A percentile compares a stretch with the other conserved stretches of the same genome.
phyloP scores from a whole-genome alignment of 1,140 invertebrate species.

The Dinothrombium tinctorium region DNA sequence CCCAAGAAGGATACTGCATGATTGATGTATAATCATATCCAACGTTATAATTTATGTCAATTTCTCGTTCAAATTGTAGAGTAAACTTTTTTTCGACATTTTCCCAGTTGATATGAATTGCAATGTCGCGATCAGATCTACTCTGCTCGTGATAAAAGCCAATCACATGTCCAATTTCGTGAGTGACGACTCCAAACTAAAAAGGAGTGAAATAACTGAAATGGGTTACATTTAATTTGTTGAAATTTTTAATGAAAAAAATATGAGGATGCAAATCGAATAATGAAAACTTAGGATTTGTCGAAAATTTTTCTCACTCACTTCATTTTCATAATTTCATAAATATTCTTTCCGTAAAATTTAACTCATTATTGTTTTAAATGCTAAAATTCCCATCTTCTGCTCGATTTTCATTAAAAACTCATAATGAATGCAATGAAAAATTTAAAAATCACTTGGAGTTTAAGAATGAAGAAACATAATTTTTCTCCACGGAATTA shows the following conservation, averaged over 20 bases:
- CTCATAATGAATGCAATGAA: too few relatives aligned
- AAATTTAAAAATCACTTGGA: too few relatives aligned
- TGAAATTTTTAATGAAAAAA: neutral
- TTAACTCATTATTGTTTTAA: too few relatives aligned
- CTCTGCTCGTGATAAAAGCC: conserved; percentile 24
- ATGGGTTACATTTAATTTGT: neutral
- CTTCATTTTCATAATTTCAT: too few relatives aligned
- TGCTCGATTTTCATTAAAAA: too few relatives aligned
- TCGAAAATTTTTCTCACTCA: too few relatives aligned
- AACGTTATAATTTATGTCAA: conserved; percentile 12
- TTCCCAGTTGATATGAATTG: conserved; percentile 20
- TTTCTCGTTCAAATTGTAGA: conserved; percentile 12
- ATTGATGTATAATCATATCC: conserved; percentile 14
- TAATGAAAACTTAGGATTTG: too few relatives aligned
- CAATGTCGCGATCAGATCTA: conserved; percentile 20
- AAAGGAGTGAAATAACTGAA: neutral
- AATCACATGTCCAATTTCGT: conserved; percentile 24
- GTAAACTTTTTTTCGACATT: conserved; percentile 19
- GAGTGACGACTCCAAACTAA: conserved; percentile 9
- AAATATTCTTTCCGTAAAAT: too few relatives aligned
- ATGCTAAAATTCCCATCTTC: too few relatives aligned
- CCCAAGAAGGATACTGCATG: conserved; percentile 15
- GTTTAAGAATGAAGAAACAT: too few relatives aligned
- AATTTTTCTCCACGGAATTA: too few relatives aligned
- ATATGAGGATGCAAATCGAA: too few relatives aligned